Evolutionary conservation across 2,888 invertebrate genomes (phyloP).

Genomic region (Tetramorium bicarinatum): DNA sequence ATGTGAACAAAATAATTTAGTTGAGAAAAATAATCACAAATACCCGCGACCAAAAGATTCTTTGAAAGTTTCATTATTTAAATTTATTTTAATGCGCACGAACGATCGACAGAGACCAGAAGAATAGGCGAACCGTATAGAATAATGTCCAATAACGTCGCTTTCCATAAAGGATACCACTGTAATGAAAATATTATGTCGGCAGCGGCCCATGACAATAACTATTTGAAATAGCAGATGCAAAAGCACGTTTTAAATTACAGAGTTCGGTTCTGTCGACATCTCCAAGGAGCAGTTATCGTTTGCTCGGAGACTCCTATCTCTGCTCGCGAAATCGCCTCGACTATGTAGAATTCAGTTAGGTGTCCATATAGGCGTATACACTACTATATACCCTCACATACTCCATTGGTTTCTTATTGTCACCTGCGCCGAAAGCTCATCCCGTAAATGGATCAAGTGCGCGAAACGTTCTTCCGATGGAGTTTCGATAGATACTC

Average conservation of each 20-base stretch:
- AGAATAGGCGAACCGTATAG: conserved; percentile 9
- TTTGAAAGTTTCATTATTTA: neutral
- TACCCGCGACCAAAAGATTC: neutral
- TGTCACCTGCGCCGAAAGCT: conserved; percentile 65
- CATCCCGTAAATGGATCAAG: conserved; percentile 72
- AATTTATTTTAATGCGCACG: conserved; percentile 51
- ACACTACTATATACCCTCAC: conserved; percentile 27
- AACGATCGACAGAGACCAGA: conserved; percentile 6
- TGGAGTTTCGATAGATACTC: conserved; percentile 46
- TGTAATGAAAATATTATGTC: conserved; percentile 65
- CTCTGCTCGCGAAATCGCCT: conserved; percentile 64
- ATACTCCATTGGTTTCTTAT: conserved; percentile 68
- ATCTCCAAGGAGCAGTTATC: conserved; percentile 62
- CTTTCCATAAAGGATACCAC: conserved; percentile 42
- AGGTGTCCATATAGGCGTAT: conserved; percentile 30
- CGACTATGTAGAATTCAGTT: conserved; percentile 48
- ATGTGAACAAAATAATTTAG: neutral
- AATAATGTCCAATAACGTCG: conserved; percentile 61
- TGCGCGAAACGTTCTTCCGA: conserved; percentile 65
- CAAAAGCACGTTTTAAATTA: conserved; percentile 60
- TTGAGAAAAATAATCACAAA: neutral
- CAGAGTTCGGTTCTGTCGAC: conserved; percentile 47
- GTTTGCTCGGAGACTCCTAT: conserved; percentile 68
- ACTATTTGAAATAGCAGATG: conserved; percentile 56
- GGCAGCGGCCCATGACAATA: conserved; percentile 59